Evolutionary conservation across 2,113 vertebrate species (phyloP).

Genomic region (Ictalurus furcatus): DNA sequence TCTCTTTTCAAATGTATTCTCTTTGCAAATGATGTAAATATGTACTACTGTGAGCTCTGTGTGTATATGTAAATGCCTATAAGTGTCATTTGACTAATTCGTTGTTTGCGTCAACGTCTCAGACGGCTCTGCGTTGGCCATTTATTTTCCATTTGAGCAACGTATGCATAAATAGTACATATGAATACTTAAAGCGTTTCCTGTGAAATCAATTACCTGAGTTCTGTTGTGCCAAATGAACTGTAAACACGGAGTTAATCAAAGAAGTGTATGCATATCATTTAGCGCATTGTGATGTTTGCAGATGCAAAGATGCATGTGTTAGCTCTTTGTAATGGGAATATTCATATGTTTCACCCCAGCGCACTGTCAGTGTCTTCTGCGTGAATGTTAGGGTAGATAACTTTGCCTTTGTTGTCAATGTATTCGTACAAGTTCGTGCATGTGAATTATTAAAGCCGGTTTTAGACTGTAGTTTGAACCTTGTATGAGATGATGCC

Average conservation of each 20-base stretch:
- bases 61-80: neutral
- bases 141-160: constrained; percentile 6
- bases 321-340: constrained; percentile 42
- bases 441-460: neutral
- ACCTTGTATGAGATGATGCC: neutral
- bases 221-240: constrained; percentile 25
- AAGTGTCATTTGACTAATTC: neutral
- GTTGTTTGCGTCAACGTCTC: neutral
- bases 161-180: neutral
- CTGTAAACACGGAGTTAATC: constrained; percentile 58
- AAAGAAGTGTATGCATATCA: constrained; percentile 56
- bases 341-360: constrained; percentile 29
- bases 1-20: neutral
- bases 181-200: neutral
- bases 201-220: constrained; percentile 29
- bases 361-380: neutral
- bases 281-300: constrained; percentile 9
- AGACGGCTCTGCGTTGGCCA: neutral
- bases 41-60: neutral
- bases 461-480: neutral
- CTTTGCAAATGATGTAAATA: constrained; percentile 17
- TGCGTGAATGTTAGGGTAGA: constrained; percentile 19
- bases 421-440: neutral
- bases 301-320: constrained; percentile 4
- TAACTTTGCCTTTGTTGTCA: neutral